phyloP scores from a whole-genome alignment of 2,888 invertebrate species.

The Thymelicus acteon region DNA sequence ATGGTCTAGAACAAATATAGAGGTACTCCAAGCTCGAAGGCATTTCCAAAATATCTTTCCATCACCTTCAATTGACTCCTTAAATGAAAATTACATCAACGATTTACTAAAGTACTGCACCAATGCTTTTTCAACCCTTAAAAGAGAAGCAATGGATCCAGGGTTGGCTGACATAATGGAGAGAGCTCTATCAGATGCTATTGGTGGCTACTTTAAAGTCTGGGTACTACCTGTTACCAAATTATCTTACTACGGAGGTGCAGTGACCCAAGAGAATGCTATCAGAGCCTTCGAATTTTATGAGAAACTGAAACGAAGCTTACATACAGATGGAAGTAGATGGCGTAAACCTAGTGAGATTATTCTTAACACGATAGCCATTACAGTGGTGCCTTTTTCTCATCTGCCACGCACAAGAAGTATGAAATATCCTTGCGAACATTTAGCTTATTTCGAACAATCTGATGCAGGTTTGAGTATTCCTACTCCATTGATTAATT shows the following conservation, averaged over 20 bases:
- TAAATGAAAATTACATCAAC: slow-evolving; percentile 57
- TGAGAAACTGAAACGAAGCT: slow-evolving; percentile 82
- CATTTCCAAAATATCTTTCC: slow-evolving; percentile 66
- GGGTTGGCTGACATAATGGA: slow-evolving; percentile 57
- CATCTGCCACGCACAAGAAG: slow-evolving; percentile 45
- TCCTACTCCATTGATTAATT: slow-evolving; percentile 86
- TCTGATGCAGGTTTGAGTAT: slow-evolving; percentile 58
- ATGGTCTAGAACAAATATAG: slow-evolving; percentile 59
- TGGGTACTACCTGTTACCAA: slow-evolving; percentile 86
- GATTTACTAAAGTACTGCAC: slow-evolving; percentile 59
- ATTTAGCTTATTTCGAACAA: slow-evolving; percentile 64
- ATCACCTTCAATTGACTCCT: slow-evolving; percentile 50
- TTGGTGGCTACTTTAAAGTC: slow-evolving; percentile 86
- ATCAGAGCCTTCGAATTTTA: slow-evolving; percentile 82
- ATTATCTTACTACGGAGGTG: slow-evolving; percentile 86
- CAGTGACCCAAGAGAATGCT: slow-evolving; percentile 81
- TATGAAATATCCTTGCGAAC: slow-evolving; percentile 55
- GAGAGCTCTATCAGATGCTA: slow-evolving; percentile 73
- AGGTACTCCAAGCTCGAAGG: slow-evolving; percentile 59
- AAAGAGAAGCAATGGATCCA: slow-evolving; percentile 51
- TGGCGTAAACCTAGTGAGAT: slow-evolving; percentile 75
- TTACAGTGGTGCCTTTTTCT: slow-evolving; percentile 53
- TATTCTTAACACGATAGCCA: slow-evolving; percentile 54
- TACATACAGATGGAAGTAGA: slow-evolving; percentile 84
- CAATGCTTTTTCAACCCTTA: slow-evolving; percentile 55